Conservation (phyloP, 2,888 invertebrate genomes). For the Pimpla rufipes region DNA sequence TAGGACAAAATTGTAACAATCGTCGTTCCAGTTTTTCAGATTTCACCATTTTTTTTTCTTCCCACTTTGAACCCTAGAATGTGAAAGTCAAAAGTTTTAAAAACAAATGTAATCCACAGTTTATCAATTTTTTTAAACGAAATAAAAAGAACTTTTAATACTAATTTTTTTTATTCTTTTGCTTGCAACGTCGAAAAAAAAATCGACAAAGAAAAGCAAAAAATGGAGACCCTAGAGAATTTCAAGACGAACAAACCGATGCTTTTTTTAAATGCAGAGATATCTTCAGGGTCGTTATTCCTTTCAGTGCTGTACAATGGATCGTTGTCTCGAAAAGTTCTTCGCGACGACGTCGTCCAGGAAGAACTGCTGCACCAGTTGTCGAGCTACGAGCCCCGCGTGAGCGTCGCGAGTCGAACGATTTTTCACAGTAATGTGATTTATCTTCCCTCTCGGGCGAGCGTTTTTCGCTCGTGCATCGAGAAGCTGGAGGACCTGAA, state of each 20-base stretch:
- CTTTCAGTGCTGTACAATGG: conserved; percentile 83
- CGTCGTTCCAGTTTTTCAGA: conserved; percentile 13
- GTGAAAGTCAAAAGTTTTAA: too few species aligned
- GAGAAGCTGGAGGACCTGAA: conserved; percentile 75
- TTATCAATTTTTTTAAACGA: conserved; percentile 16
- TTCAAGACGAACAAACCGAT: too few species aligned
- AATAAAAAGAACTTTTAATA: too few species aligned
- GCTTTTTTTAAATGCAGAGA: too few species aligned
- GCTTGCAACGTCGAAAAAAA: too few species aligned
- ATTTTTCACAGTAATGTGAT: conserved; percentile 78
- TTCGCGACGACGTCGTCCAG: conserved; percentile 80
- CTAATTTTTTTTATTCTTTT: too few species aligned
- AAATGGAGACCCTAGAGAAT: too few species aligned
- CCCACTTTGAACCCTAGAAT: too few species aligned
- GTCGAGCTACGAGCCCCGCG: conserved; percentile 76
- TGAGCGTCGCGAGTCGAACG: conserved; percentile 70
- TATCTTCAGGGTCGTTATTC: too few species aligned
- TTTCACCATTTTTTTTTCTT: conserved; percentile 48
- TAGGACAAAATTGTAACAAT: conserved; percentile 68
- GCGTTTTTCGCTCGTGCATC: conserved; percentile 73
- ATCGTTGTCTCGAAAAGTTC: conserved; percentile 77
- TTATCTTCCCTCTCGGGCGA: conserved; percentile 77
- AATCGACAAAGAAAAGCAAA: too few species aligned
- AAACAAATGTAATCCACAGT: neutral
- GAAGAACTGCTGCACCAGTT: conserved; percentile 77